These are phyloP conservation scores for Trinorchestia longiramus DNA, from an alignment of 1,140 invertebrate genomes.

Conservation along the genomic window DNA sequence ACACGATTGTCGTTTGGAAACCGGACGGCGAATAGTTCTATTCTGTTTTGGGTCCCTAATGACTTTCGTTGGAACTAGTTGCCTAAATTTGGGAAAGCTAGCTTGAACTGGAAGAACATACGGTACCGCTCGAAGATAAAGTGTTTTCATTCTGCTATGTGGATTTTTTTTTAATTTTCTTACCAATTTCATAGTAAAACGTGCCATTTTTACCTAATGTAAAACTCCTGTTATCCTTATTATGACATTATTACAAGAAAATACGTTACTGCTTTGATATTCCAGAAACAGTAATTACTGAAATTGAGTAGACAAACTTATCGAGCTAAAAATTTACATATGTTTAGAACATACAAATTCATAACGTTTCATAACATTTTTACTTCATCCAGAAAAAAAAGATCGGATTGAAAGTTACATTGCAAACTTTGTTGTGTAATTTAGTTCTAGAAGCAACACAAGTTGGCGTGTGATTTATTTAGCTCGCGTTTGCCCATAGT, in stretches of 20 bases:
- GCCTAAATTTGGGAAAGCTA: slow-evolving; percentile 33
- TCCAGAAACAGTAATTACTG: too few species aligned
- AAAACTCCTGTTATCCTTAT: background rate
- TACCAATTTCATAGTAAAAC: background rate
- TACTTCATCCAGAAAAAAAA: background rate
- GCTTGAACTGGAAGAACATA: background rate
- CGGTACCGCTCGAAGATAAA: background rate
- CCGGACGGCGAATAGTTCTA: slow-evolving; percentile 20
- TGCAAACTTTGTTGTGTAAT: background rate
- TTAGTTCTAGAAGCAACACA: background rate
- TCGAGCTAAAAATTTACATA: too few species aligned
- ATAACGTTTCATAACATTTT: background rate
- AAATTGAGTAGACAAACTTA: too few species aligned
- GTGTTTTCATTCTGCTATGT: background rate
- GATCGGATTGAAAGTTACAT: background rate
- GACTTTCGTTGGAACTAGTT: slow-evolving; percentile 1
- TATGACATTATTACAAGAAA: background rate
- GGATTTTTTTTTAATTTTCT: background rate
- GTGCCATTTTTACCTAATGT: background rate
- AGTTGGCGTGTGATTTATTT: background rate
- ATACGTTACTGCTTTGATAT: background rate
- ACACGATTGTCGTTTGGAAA: slow-evolving; percentile 46
- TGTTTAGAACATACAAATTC: too few species aligned
- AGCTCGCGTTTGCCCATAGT: background rate
- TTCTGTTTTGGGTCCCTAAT: background rate